Evolutionary conservation across 2,888 invertebrate genomes (phyloP), one percentile per base, ranked within the genome.

Genomic region (Xestobium rufovillosum): DNA sequence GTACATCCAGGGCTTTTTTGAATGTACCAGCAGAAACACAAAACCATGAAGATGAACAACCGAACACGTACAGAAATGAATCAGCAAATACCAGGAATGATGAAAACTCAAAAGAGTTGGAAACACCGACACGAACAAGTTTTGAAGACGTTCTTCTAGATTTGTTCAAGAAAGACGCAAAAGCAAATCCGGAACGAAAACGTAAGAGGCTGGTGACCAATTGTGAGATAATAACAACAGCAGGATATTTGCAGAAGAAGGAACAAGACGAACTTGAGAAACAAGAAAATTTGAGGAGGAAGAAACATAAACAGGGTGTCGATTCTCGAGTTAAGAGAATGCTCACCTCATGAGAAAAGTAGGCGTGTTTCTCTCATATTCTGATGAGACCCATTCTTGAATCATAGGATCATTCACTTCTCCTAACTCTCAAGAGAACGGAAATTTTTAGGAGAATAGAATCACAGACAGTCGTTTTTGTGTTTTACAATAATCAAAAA

Each of bases 171-270:
- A 34, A 23, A 34, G 26, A 34, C 15, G 13, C 26, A 34, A 34
- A 34, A 34, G 19, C 19, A 34, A 10, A 13, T 15, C 15, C 15
- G 26, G 34, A 34, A 14, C 16, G 13, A 34, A 34, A 34, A 34
- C 34, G 34, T 9, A 34, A 23, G 23, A 34, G 34, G 26, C 13
- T 34, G 13, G 25, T 34, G 13, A 34, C 34, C 13, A 34, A 34
- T 34, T 34, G 34, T 23, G 34, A 34, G 23, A 34, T 34, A 19
- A 34, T 34, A 34, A 34, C 34, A 13, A 34, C 34, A 34, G 26
- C 19, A 26, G 34, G 23, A 34, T 34, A 34, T 26, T 34, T 34
- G 16, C 19, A 34, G 26, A 34, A 23, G n/a, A 23, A 23, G 13
- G 23, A 34, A 34, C 11, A 34, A 34, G 26, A 34, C 13, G 26